These are phyloP conservation scores for Uria lomvia DNA, from an alignment of 2,113 vertebrate genomes.

Conservation along the genomic window DNA sequence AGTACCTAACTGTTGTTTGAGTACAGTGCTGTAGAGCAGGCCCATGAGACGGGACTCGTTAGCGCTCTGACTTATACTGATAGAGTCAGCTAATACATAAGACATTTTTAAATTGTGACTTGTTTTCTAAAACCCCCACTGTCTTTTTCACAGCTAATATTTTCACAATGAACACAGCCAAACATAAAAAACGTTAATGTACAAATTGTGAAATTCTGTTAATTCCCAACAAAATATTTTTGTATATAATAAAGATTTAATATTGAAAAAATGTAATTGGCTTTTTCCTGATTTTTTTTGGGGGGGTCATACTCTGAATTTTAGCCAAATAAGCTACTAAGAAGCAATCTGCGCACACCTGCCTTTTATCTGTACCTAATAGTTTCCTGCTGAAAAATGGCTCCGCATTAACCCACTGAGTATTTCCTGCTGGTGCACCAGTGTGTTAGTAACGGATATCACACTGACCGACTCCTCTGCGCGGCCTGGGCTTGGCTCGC, in stretches of 20 bases:
- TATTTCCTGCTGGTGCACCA: accelerated
- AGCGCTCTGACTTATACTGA: neutral
- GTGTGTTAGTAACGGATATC: accelerated
- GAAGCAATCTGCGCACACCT: neutral
- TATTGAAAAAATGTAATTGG: slow-evolving; percentile 30
- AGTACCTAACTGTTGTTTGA: neutral
- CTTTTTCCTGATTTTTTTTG: neutral
- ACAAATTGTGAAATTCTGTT: slow-evolving; percentile 62
- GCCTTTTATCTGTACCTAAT: neutral
- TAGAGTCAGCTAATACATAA: neutral
- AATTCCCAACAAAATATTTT: slow-evolving; percentile 75
- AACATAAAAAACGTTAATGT: slow-evolving; percentile 48
- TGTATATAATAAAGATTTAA: slow-evolving; percentile 76
- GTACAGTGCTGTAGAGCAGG: neutral
- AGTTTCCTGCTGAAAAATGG: too few species aligned
- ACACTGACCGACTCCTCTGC: accelerated
- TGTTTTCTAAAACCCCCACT: slow-evolving; percentile 17
- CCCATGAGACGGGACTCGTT: neutral
- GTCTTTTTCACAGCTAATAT: slow-evolving; percentile 51
- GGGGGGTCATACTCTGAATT: neutral
- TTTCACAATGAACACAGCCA: slow-evolving; percentile 51
- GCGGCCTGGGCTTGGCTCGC: neutral
- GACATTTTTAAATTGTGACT: slow-evolving; percentile 4
- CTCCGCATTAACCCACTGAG: accelerated
- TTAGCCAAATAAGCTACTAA: neutral